These are phyloP conservation scores for Drosophila paramelanica DNA, from an alignment of 2,888 invertebrate species.

Conservation along the genomic window DNA sequence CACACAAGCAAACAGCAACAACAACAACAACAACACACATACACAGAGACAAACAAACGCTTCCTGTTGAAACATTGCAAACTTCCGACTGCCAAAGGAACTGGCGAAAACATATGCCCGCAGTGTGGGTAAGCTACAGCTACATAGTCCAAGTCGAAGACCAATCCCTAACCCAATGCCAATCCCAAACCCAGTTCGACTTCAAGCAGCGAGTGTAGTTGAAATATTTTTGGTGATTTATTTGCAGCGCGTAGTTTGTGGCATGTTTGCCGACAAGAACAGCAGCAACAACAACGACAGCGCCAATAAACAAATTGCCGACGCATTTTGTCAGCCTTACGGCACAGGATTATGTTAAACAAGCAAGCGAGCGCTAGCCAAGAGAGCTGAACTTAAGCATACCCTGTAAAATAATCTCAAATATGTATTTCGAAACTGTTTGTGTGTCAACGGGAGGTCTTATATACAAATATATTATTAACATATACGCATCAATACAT, in stretches of 20 bases:
- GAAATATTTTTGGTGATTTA: constrained; percentile 81
- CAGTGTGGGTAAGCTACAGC: constrained; percentile 58
- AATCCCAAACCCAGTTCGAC: not conserved
- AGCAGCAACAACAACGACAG: constrained; percentile 38
- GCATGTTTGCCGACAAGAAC: constrained; percentile 70
- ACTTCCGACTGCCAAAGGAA: constrained; percentile 74
- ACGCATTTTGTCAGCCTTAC: constrained; percentile 74
- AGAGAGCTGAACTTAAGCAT: not conserved
- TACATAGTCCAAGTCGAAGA: constrained; percentile 7
- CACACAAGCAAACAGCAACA: constrained; percentile 13
- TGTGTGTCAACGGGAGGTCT: no score
- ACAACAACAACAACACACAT: constrained; percentile 18
- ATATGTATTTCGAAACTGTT: no score
- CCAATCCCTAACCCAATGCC: constrained; percentile 16
- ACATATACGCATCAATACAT: no score
- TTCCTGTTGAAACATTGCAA: constrained; percentile 81
- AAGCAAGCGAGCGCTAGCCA: constrained; percentile 14
- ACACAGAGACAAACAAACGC: constrained; percentile 65
- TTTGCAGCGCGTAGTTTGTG: constrained; percentile 79
- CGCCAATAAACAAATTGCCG: constrained; percentile 82
- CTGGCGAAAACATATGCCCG: constrained; percentile 67
- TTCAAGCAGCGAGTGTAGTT: constrained; percentile 69
- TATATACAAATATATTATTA: no score
- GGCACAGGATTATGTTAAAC: constrained; percentile 77
- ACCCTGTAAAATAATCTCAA: not conserved